These are phyloP conservation scores for Microcebus jonahi DNA, from an alignment of 2,113 vertebrate genomes.

Conservation along the genomic window DNA sequence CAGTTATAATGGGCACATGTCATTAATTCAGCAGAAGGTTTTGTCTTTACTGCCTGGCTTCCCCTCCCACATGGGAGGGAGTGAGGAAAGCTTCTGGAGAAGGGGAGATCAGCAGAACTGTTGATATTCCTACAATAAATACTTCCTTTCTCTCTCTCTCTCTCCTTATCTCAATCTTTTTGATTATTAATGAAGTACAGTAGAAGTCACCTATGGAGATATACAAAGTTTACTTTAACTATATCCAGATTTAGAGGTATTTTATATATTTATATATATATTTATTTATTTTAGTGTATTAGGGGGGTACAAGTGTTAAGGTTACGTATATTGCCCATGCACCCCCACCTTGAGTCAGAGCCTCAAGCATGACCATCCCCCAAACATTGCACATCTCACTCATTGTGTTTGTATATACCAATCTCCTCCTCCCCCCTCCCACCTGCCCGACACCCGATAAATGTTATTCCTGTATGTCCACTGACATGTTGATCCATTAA, in stretches of 20 bases:
- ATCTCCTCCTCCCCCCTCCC: too few species aligned
- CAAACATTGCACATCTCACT: too few species aligned
- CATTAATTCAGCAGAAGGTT: not conserved
- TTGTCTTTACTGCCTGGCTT: not conserved
- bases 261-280: not conserved
- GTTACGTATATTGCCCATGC: too few species aligned
- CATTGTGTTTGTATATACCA: too few species aligned
- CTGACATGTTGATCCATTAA: too few species aligned
- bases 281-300: too few species aligned
- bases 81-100: not conserved
- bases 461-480: too few species aligned
- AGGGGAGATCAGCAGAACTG: not conserved
- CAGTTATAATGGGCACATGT: not conserved
- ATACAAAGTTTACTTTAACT: not conserved
- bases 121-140: not conserved
- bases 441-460: rapidly evolving
- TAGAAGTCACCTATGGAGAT: not conserved
- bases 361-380: too few species aligned
- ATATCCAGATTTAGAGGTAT: not conserved
- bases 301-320: too few species aligned
- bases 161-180: not conserved
- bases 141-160: not conserved
- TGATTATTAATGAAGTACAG: not conserved
- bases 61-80: not conserved
- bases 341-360: too few species aligned